Conservation (phyloP, 2,797 vertebrate species). For the Coracias cyanogaster region DNA sequence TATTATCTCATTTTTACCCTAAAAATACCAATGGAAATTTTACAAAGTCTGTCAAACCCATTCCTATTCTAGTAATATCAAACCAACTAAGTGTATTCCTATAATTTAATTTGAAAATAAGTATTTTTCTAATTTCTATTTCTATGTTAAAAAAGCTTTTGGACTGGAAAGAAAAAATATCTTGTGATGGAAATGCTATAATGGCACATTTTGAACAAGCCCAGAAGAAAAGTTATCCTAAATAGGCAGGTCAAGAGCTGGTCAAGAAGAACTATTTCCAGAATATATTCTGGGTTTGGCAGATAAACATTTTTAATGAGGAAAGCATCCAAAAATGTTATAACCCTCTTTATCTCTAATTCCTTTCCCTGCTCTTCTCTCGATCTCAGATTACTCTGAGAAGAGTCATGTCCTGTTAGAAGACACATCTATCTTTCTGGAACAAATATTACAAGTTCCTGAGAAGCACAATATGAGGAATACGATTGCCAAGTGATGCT, state of each 20-base stretch:
- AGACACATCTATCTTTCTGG: not conserved
- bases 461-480: fast-evolving
- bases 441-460: not conserved
- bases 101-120: not conserved
- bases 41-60: not conserved
- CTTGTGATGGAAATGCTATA: not conserved
- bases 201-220: not conserved
- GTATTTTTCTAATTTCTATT: not conserved
- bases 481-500: not conserved
- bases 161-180: not conserved
- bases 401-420: not conserved
- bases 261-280: not conserved
- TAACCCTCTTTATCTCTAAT: not conserved
- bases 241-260: not conserved
- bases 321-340: not conserved
- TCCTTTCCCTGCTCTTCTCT: not conserved
- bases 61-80: not conserved
- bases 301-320: not conserved
- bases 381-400: not conserved
- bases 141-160: not conserved
- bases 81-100: not conserved
- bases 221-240: not conserved
- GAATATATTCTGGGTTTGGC: not conserved
- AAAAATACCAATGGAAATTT: not conserved
- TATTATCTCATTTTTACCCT: not conserved